Evolutionary conservation across 2,113 vertebrate species (phyloP).

Genomic region (Lophotis ruficrista): DNA sequence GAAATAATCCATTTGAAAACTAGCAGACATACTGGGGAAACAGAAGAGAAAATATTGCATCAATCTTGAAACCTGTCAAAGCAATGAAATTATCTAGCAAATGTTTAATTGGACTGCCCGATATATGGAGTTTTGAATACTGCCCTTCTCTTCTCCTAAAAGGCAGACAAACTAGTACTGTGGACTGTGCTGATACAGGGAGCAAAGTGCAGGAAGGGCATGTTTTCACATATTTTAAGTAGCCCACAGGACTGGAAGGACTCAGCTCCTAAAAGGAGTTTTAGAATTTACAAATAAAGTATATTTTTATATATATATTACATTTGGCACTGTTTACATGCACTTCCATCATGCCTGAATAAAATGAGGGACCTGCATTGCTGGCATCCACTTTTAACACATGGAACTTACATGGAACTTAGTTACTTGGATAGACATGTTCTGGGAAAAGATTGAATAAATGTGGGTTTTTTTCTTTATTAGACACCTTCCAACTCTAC

Average conservation of each 20-base stretch:
- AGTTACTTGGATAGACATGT: background rate
- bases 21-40: background rate
- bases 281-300: background rate
- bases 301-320: background rate
- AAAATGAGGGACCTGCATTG: background rate
- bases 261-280: background rate
- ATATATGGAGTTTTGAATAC: background rate
- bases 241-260: background rate
- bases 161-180: background rate
- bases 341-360: background rate
- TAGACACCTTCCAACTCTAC: background rate
- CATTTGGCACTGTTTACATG: background rate
- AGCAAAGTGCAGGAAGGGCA: background rate
- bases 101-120: background rate
- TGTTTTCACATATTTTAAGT: background rate
- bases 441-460: background rate
- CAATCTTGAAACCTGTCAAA: slow-evolving; percentile 34
- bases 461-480: background rate
- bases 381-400: background rate
- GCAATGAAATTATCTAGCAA: slow-evolving; percentile 30
- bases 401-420: background rate
- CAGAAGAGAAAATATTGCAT: slow-evolving; percentile 27
- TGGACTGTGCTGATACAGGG: background rate
- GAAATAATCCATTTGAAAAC: slow-evolving; percentile 18
- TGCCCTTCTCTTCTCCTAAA: background rate